Evolutionary conservation across 2,113 vertebrate genomes (phyloP), one percentile per base, ranked within the genome.

Genomic region (Corydoras sp.): DNA sequence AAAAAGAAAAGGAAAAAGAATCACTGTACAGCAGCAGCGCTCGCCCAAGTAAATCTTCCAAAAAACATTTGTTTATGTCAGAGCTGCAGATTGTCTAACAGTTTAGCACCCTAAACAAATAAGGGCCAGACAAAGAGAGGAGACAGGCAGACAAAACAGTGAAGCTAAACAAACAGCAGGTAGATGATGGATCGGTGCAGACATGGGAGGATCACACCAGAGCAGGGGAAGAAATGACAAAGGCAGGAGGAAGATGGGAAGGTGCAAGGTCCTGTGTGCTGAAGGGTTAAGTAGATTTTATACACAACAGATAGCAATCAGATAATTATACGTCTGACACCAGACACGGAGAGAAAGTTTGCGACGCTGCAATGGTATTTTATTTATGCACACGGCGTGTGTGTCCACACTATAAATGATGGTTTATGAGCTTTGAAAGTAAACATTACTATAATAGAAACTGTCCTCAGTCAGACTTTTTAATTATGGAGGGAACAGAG

Each of bases 181-280:
- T 3, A 31, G 62, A 15, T 3, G 18, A 53, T 4, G 48, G 32
- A 74, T 3, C 11, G 9, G 29, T 5, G 24, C n/a, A 62, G 65
- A 68, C 15, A 55, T 55, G 51, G 60, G n/a, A 55, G 18, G 50
- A 53, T 51, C 81, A 79, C 76, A 84, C 83, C 31, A 85, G 73
- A 79, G 54, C 54, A 56, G 54, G 9, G 54, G 13, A 14, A 56
- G 1, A 56, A 15, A 56, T 2, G 75, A 77, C 13, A 72, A 2
- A 58, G 48, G 48, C 15, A 10, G 24, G 31, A 50, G 81, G 74
- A 56, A 30, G 30, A 15, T 12, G 29, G 51, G 10, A 54, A 4
- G 62, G 55, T 11, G 30, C 43, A 70, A n/a, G 30, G 29, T 35
- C 62, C 59, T 30, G 13, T 43, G 62, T 31, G 12, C 24, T 58